Evolutionary conservation across 2,888 invertebrate species (phyloP).

Genomic region (Panorpa germanica): DNA sequence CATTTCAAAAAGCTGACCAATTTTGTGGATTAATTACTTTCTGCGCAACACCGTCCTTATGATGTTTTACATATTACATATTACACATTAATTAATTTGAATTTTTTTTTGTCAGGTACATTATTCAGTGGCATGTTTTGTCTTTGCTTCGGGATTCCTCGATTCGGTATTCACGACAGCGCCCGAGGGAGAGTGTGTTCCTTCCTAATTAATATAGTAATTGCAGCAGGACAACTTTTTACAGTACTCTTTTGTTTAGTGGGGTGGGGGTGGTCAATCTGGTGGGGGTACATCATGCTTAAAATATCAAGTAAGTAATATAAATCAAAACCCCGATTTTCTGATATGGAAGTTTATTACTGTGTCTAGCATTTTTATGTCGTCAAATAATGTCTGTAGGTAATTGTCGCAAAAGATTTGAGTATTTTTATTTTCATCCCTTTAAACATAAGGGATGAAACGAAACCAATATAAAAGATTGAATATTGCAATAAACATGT

Average conservation of each 20-base stretch:
- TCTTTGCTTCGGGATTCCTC: conserved; percentile 72
- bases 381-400: too few relatives aligned
- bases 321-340: conserved; percentile 8
- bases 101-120: conserved; percentile 44
- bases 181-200: conserved; percentile 58
- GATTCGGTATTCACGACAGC: conserved; percentile 67
- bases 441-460: too few relatives aligned
- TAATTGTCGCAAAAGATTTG: too few relatives aligned
- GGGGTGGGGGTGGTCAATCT: conserved; percentile 96
- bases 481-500: too few relatives aligned
- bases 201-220: conserved; percentile 66
- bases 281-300: conserved; percentile 92
- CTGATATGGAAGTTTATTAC: conserved; percentile 10
- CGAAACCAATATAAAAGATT: too few relatives aligned
- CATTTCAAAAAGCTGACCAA: not conserved
- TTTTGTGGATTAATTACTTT: conserved; percentile 1
- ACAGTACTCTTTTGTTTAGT: conserved; percentile 87
- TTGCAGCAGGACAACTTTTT: conserved; percentile 78
- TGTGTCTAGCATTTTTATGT: conserved; percentile 13
- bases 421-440: too few relatives aligned
- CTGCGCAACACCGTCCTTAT: not conserved
- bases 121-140: conserved; percentile 77
- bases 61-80: conserved; percentile 5
- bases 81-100: conserved; percentile 4
- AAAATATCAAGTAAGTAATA: conserved; percentile 67